phyloP scores from a whole-genome alignment of 1,140 invertebrate genomes.

The Lerema accius region DNA sequence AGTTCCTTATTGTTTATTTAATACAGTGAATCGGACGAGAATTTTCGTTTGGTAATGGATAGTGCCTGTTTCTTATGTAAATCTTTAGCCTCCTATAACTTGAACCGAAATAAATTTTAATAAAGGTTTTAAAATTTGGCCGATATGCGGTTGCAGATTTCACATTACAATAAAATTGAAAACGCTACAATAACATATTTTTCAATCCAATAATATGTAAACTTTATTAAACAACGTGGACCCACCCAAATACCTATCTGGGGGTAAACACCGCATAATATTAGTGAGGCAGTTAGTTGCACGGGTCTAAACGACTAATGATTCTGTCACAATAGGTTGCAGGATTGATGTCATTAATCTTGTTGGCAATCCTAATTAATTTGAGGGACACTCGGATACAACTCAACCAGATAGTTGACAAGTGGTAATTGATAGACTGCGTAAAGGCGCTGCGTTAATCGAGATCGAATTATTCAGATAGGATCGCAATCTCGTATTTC shows the following conservation, averaged over 20 bases:
- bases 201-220: too few species aligned
- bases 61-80: too few species aligned
- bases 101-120: too few species aligned
- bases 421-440: constrained; percentile 5
- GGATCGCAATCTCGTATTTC: too few species aligned
- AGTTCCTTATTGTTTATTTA: constrained; percentile 19
- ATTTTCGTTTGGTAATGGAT: constrained; percentile 6
- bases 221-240: too few species aligned
- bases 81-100: too few species aligned
- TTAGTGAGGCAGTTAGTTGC: neutral
- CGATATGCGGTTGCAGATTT: too few species aligned
- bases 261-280: neutral
- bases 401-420: constrained; percentile 5
- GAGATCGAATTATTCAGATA: too few species aligned
- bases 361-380: constrained; percentile 9
- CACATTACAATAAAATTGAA: too few species aligned
- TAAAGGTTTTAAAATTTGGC: too few species aligned
- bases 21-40: constrained; percentile 6
- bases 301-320: constrained; percentile 1
- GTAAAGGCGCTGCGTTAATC: too few species aligned
- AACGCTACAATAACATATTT: too few species aligned
- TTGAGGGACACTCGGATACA: neutral
- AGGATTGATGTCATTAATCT: constrained; percentile 13
- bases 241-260: neutral
- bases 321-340: neutral